phyloP scores from a whole-genome alignment of 1,140 invertebrate species.

The Bactericera cockerelli region DNA sequence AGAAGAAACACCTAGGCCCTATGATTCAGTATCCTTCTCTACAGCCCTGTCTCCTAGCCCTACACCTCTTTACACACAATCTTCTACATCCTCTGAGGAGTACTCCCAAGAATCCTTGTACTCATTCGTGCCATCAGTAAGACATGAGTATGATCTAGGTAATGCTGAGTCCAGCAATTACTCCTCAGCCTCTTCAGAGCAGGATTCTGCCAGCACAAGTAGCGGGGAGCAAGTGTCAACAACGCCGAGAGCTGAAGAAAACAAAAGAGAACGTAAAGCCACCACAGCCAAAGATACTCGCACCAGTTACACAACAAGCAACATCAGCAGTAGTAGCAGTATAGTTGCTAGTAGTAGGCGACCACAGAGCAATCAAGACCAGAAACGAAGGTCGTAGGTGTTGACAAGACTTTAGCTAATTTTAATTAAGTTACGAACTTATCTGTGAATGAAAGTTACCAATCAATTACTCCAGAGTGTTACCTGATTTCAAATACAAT shows the following conservation, averaged over 20 bases:
- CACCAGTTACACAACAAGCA: neutral
- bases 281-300: neutral
- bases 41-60: neutral
- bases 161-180: slow-evolving; percentile 2
- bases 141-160: neutral
- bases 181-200: neutral
- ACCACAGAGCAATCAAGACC: too few species aligned
- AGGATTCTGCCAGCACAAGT: neutral
- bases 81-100: neutral
- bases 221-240: neutral
- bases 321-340: too few species aligned
- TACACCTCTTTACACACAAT: neutral
- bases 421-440: too few species aligned
- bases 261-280: neutral
- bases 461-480: too few species aligned
- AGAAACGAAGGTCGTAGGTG: too few species aligned
- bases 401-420: too few species aligned
- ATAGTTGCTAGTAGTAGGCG: too few species aligned
- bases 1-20: neutral
- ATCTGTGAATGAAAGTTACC: too few species aligned
- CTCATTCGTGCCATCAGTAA: slow-evolving; percentile 2
- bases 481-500: too few species aligned
- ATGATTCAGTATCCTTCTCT: neutral
- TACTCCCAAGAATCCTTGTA: neutral
- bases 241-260: neutral